Conservation (phyloP, 2,888 invertebrate genomes). For the Tiphia femorata region DNA sequence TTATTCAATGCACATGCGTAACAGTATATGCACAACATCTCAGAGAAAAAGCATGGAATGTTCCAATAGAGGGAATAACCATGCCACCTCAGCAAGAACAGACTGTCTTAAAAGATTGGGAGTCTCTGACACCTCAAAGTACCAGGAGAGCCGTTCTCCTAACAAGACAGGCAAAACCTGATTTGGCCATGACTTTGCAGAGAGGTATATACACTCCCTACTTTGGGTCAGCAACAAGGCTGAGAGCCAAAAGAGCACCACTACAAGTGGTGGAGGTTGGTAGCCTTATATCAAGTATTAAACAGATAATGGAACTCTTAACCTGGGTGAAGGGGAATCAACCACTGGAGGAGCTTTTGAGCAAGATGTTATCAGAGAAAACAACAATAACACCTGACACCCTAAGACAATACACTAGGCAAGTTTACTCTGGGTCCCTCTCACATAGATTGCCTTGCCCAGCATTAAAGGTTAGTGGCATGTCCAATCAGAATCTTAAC, state of each 20-base stretch:
- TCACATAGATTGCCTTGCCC: neutral
- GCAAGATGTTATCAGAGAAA: neutral
- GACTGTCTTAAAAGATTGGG: neutral
- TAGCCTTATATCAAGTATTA: neutral
- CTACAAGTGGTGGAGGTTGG: neutral
- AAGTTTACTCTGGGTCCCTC: neutral
- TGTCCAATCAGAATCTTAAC: neutral
- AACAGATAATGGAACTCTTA: neutral
- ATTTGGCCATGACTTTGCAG: neutral
- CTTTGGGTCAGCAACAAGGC: neutral
- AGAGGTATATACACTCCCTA: neutral
- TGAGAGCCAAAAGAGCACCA: neutral
- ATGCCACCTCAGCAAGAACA: neutral
- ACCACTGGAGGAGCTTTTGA: neutral
- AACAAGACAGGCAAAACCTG: neutral
- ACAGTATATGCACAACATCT: neutral
- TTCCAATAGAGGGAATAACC: neutral
- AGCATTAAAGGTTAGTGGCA: neutral
- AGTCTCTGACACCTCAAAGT: neutral
- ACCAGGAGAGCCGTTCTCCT: neutral
- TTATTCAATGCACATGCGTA: neutral
- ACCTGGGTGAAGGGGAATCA: neutral
- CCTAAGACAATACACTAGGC: neutral
- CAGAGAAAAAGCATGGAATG: neutral
- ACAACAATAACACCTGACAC: neutral